phyloP scores from a whole-genome alignment of 2,888 invertebrate genomes.

The Drepana falcataria region DNA sequence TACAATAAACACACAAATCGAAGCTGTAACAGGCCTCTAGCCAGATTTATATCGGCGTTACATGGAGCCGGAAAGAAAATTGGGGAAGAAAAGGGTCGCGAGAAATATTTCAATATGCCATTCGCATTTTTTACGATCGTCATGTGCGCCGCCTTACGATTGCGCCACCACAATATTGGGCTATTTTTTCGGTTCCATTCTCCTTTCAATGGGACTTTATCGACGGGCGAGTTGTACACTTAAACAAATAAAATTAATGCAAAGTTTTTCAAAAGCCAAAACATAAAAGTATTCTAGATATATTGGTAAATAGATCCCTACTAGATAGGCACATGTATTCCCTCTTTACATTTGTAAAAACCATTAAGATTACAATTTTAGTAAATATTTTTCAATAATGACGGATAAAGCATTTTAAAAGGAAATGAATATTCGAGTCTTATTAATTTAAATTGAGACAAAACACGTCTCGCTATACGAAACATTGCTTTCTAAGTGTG shows the following conservation, averaged over 20 bases:
- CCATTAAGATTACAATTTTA: no score
- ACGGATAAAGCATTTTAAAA: no score
- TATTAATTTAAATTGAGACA: not conserved
- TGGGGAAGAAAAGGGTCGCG: constrained; percentile 62
- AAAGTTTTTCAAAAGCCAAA: not conserved
- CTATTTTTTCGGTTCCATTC: constrained; percentile 44
- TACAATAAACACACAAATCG: constrained; percentile 39
- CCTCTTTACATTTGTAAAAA: no score
- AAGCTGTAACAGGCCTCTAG: constrained; percentile 40
- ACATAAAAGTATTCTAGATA: not conserved
- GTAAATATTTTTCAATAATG: no score
- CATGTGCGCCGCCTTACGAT: constrained; percentile 64
- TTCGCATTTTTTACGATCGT: constrained; percentile 73
- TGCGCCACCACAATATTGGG: constrained; percentile 63
- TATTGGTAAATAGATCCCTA: no score
- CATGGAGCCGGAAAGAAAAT: constrained; percentile 57
- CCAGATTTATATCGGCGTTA: constrained; percentile 63
- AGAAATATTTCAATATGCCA: constrained; percentile 75
- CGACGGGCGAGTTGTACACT: constrained; percentile 25
- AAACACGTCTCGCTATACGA: not conserved
- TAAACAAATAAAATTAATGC: constrained; percentile 4
- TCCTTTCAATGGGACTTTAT: constrained; percentile 43
- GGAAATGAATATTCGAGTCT: no score
- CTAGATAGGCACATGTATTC: no score
- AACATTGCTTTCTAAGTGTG: constrained; percentile 16